Percentiles rank a stretch among this genome's conserved stretches.
phyloP scores from a whole-genome alignment of 1,140 invertebrate genomes.

The Kradibia gibbosae region DNA sequence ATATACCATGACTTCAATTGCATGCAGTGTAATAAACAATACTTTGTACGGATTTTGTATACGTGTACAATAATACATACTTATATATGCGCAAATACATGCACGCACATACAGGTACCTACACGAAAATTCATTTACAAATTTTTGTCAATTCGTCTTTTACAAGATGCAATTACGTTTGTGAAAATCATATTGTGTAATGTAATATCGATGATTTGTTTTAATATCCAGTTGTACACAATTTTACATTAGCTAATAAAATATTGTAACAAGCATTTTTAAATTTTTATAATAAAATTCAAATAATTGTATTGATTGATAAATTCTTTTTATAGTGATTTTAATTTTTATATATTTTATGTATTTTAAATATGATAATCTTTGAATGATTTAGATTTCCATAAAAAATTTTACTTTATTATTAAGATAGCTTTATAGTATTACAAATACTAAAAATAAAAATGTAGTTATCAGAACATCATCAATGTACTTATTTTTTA shows the following conservation, averaged over 20 bases:
- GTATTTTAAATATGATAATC: background rate
- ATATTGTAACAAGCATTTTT: background rate
- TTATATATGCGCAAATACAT: constrained; percentile 3
- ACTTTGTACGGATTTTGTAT: constrained; percentile 26
- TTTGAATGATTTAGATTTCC: too few relatives aligned
- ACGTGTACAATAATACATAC: constrained; percentile 15
- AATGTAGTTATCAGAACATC: background rate
- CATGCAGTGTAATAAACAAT: constrained; percentile 16
- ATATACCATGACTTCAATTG: constrained; percentile 19
- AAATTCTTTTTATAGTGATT: background rate
- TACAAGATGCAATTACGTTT: background rate
- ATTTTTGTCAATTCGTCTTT: constrained; percentile 6
- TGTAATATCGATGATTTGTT: background rate
- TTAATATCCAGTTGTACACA: background rate
- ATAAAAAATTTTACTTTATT: too few relatives aligned
- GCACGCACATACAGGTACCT: background rate
- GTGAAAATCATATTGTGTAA: constrained; percentile 7
- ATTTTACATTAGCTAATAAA: background rate
- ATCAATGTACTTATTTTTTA: background rate
- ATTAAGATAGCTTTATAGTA: too few relatives aligned
- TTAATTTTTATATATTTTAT: background rate
- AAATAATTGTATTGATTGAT: background rate
- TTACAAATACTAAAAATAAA: too few relatives aligned
- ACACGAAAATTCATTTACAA: background rate
- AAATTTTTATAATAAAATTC: background rate